Evolutionary conservation across 2,113 vertebrate genomes (phyloP), one percentile per base, ranked within the genome.

Genomic region (Prunella himalayana): DNA sequence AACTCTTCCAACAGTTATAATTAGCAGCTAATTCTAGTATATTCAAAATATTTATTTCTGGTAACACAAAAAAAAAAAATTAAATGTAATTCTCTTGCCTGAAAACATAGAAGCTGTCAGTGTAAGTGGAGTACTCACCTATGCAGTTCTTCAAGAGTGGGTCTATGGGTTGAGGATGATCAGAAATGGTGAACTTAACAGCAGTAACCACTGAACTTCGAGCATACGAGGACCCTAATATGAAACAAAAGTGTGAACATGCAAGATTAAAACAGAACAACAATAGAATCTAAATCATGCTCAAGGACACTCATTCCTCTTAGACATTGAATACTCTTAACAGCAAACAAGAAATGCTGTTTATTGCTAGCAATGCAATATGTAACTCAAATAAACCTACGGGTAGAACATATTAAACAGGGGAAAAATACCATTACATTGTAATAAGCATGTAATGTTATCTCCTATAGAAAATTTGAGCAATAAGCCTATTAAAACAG

Each of bases 151-250:
- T 99, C 96, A 99, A 97, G 47, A 99, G 98, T 4, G 99, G 99
- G 95, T 99, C 99, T 95, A 99, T 99, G 77, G 99, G 98, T 88
- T 99, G 99, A 25, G 99, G 99, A 78, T 99, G 99, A 96, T 99
- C 99, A 88, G 99, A 99, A 98, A 99, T 99, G 47, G 99, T 99
- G 97, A 99, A 99, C 90, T 99, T 99, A 44, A 99, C 99, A 71
- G 99, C 99, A 31, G 99, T 99, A 70, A 99, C 99, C 86, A 99
- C 99, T 23, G 99, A 99, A 97, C 99, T 99, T 92, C 99, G 97
- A 95, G 99, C 99, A 83, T 99, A 99, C 9, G 99, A 99, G 5
- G 99, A 99, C 9, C 99, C 99, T 99, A 94, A 84, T 63, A 83
- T 31, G 86, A 94, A 96, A 95, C 23, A 90, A 27, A 92, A 90